These are phyloP conservation scores for Lytechinus pictus DNA, from an alignment of 35 echinoderm and acorn worm species.

Conservation along the genomic window DNA sequence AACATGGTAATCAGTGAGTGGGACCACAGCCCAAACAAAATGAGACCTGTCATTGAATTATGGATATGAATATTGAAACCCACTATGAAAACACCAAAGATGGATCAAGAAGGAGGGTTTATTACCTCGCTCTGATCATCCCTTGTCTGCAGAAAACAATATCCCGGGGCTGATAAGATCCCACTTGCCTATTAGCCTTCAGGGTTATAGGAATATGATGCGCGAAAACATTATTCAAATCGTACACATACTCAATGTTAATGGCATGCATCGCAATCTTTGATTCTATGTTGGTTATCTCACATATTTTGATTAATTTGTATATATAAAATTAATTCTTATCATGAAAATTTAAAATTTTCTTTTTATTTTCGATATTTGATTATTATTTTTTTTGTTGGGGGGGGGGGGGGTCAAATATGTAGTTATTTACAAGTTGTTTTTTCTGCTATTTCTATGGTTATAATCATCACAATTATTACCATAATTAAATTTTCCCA, in stretches of 20 bases:
- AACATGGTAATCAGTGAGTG: not conserved
- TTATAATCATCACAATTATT: too few species aligned
- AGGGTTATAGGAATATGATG: not conserved
- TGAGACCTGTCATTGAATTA: not conserved
- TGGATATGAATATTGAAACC: not conserved
- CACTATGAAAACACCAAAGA: not conserved
- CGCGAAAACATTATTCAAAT: not conserved
- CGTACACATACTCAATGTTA: not conserved
- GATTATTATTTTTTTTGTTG: too few species aligned
- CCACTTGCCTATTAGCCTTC: not conserved
- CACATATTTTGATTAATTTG: too few species aligned
- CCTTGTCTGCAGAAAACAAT: not conserved
- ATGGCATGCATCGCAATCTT: not conserved
- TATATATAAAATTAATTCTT: too few species aligned
- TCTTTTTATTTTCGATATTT: too few species aligned
- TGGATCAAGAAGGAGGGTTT: not conserved
- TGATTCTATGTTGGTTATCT: too few species aligned
- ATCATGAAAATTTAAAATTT: too few species aligned
- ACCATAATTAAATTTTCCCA: too few species aligned
- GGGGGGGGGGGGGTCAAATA: too few species aligned
- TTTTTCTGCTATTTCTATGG: too few species aligned
- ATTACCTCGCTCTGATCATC: not conserved
- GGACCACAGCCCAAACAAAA: constrained; percentile 7
- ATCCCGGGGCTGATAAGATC: not conserved
- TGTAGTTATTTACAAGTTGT: too few species aligned